phyloP scores from a whole-genome alignment of 2,113 vertebrate genomes.

The Sylvilagus bachmani region DNA sequence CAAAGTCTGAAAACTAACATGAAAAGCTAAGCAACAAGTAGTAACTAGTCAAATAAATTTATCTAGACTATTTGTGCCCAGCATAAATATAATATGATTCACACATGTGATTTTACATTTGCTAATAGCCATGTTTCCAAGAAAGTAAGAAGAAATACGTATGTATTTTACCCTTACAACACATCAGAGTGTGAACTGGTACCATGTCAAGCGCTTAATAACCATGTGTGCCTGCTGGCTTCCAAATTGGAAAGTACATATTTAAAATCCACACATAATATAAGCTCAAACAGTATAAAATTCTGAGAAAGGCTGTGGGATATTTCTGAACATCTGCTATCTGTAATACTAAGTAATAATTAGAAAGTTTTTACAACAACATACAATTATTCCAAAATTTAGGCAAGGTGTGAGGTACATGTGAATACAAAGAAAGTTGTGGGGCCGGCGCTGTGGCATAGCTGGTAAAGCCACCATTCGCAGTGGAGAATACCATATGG shows the following conservation, averaged over 20 bases:
- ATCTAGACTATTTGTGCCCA: background rate
- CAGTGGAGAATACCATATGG: too few relatives aligned
- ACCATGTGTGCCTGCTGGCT: background rate
- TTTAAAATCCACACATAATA: background rate
- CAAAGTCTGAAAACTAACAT: background rate
- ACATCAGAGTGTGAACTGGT: background rate
- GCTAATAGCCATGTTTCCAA: background rate
- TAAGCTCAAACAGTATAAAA: background rate
- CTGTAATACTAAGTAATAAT: background rate
- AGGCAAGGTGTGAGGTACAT: background rate
- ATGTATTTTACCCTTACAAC: constrained; percentile 2
- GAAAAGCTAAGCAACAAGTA: background rate
- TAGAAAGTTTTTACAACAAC: background rate
- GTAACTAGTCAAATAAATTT: background rate
- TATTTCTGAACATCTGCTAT: background rate
- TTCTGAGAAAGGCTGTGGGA: background rate
- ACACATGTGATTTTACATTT: background rate
- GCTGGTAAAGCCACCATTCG: too few relatives aligned
- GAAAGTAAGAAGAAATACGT: background rate
- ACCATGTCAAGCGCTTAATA: background rate
- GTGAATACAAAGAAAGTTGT: background rate
- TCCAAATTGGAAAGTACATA: background rate
- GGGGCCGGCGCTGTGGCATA: too few relatives aligned
- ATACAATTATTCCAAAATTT: constrained; percentile 12
- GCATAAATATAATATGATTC: background rate